Evolutionary conservation across 2,797 vertebrate species (phyloP), one percentile per base, ranked within the genome.

Genomic region (Tiaroga cobitis): DNA sequence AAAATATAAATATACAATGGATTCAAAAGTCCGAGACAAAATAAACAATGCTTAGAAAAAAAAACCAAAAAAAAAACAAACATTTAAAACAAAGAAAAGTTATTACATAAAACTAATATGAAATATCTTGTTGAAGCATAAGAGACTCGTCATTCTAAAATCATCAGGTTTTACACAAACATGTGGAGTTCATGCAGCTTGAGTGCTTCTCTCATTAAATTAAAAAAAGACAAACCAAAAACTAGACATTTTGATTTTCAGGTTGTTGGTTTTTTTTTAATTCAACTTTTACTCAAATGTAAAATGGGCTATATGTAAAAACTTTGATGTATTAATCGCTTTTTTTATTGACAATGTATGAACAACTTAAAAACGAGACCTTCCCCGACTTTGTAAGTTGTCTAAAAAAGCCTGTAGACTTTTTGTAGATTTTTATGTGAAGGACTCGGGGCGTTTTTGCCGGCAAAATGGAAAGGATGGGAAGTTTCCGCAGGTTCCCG

Each of bases 11-110:
- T n/a, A 39, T 39, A 77, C 16, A 51, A 65, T 54, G 79, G 63
- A 34, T 81, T 51, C 63, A 69, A 15, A 81, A 68, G 79, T 81
- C 63, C 5, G 78, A 68, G 1, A 69, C 32, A 13, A 61, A 61
- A 61, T 26, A 26, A 61, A 61, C 4, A 61, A 13, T 26, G 56
- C 24, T 26, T 26, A 26, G 56, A 4, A 11, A n/a, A n/a, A 9
- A 56, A 19, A 8, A 29, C 2, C 10, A 11, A n/a, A n/a, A 9
- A 56, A 19, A 8, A 29, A 29, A 29, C 2, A 56, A 56, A 24
- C 6, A 54, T 54, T 21, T 8, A 54, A 54, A 56, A 19, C 18
- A 19, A 24, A 24, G 19, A 32, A 13, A 76, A 76, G 3, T 63
- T 15, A 29, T 63, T 15, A 32, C 61, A 32, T 65, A 18, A 32